These are phyloP conservation scores for Rhyacophila evoluta DNA, from an alignment of 2,888 invertebrate species.

Conservation along the genomic window DNA sequence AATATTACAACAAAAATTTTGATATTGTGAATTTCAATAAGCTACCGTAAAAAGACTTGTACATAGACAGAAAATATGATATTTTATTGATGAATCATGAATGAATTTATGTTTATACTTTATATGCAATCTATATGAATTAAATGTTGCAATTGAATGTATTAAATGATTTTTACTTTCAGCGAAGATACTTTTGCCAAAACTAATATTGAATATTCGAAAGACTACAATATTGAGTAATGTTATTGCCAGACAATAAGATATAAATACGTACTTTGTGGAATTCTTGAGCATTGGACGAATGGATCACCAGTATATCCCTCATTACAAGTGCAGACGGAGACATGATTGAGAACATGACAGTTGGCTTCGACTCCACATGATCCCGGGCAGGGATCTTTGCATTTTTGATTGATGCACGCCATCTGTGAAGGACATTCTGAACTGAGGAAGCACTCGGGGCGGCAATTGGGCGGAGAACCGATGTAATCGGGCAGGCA, in stretches of 20 bases:
- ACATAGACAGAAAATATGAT: too few species aligned
- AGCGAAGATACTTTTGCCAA: too few species aligned
- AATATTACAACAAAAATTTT: slow-evolving; percentile 16
- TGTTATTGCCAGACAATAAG: too few species aligned
- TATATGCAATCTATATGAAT: too few species aligned
- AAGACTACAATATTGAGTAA: too few species aligned
- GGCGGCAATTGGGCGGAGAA: slow-evolving; percentile 82
- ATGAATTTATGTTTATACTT: too few species aligned
- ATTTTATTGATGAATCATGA: too few species aligned
- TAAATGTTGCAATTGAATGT: too few species aligned
- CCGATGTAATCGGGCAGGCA: slow-evolving; percentile 84
- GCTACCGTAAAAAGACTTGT: too few species aligned
- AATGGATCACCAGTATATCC: slow-evolving; percentile 87
- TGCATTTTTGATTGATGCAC: slow-evolving; percentile 83
- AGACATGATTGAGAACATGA: slow-evolving; percentile 82
- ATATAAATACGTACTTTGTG: slow-evolving; percentile 57
- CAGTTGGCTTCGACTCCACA: slow-evolving; percentile 85
- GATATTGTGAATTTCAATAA: background rate
- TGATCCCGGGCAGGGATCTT: slow-evolving; percentile 86
- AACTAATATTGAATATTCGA: too few species aligned
- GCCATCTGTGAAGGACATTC: slow-evolving; percentile 84
- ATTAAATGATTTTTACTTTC: too few species aligned
- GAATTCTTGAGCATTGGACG: slow-evolving; percentile 75
- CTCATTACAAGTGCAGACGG: slow-evolving; percentile 82
- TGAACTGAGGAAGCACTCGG: slow-evolving; percentile 83